Evolutionary conservation across 2,888 invertebrate species (phyloP), one percentile per base, ranked within the genome.

Genomic region (Limnephilus lunatus): DNA sequence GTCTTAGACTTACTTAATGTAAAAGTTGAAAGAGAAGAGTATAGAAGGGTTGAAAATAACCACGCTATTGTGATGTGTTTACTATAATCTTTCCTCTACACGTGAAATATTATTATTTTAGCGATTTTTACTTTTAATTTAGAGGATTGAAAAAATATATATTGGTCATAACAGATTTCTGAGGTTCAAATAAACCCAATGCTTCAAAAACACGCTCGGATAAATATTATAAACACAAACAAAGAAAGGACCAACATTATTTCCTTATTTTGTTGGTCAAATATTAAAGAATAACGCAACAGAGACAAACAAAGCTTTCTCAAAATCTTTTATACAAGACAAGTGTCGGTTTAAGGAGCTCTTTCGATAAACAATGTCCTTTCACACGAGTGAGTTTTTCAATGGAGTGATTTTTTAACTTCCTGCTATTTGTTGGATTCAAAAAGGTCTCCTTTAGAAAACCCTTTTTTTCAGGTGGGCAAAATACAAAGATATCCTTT

Each of bases 321-420:
- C 68, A 25, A 68, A 68, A 68, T 68, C 68, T 68, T 68, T 68
- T 9, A 68, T 68, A n/a, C 25, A 68, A 68, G 68, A 68, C 68
- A 68, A 68, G 68, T 68, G 68, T 68, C 68, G 25, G 44, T 44
- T 4, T 44, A 15, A 82, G 19, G 32, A 30, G 82, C 82, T 32
- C 32, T 82, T 32, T 82, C 31, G 32, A 82, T 82, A 82, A 82
- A 82, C 32, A 82, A 82, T 32, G 32, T 32, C 31, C 82, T 82
- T 82, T 82, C 68, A 32, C 82, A 32, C 32, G 82, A 82, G 82
- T 15, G 82, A 82, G 12, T 32, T 82, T 82, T 82, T 82, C 82
- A 82, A 32, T 82, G 32, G 82, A 82, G 82, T 32, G 82, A 82
- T 32, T 82, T 82, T 82, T 82, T 31, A 32, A 82, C 39, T 44